Evolutionary conservation across 37 sponge, comb jelly and placozoan genomes (phyloP).

Genomic region (Diacarnus erythraeanus): DNA sequence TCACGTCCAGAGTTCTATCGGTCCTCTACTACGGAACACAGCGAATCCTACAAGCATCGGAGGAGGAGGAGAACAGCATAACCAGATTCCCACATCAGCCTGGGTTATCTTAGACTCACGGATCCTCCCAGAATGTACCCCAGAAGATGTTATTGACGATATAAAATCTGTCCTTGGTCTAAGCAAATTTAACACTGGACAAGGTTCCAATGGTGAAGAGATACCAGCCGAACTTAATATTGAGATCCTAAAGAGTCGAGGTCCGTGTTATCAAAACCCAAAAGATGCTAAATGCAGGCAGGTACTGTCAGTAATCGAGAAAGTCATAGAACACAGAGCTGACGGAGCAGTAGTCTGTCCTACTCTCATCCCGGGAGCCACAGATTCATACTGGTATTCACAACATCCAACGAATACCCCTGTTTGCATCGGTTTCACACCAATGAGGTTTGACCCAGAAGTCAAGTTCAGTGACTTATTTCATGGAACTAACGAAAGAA

Average conservation of each 20-base stretch:
- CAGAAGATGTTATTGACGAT: constrained; percentile 60
- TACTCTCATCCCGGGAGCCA: constrained; percentile 56
- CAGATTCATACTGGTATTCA: constrained; percentile 59
- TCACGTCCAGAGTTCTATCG: constrained; percentile 34
- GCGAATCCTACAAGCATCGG: constrained; percentile 68
- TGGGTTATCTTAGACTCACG: constrained; percentile 65
- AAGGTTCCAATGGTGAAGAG: constrained; percentile 21
- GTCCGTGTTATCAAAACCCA: constrained; percentile 47
- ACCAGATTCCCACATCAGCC: constrained; percentile 78
- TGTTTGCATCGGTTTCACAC: constrained; percentile 75
- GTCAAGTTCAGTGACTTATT: constrained; percentile 58
- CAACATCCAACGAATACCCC: constrained; percentile 61
- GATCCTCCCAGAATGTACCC: constrained; percentile 70
- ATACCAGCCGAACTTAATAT: constrained; percentile 43
- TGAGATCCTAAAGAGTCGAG: constrained; percentile 29
- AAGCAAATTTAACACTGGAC: constrained; percentile 3
- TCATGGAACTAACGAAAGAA: constrained; percentile 82
- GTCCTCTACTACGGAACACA: constrained; percentile 72
- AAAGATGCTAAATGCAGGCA: constrained; percentile 17
- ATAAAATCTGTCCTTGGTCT: constrained; percentile 59
- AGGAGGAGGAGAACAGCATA: constrained; percentile 57
- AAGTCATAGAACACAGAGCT: constrained; percentile 24
- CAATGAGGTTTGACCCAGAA: constrained; percentile 49
- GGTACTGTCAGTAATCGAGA: constrained; percentile 32
- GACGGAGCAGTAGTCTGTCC: constrained; percentile 59